These are phyloP conservation scores for Nephrotoma appendiculata DNA, from an alignment of 2,888 invertebrate species.

Conservation along the genomic window DNA sequence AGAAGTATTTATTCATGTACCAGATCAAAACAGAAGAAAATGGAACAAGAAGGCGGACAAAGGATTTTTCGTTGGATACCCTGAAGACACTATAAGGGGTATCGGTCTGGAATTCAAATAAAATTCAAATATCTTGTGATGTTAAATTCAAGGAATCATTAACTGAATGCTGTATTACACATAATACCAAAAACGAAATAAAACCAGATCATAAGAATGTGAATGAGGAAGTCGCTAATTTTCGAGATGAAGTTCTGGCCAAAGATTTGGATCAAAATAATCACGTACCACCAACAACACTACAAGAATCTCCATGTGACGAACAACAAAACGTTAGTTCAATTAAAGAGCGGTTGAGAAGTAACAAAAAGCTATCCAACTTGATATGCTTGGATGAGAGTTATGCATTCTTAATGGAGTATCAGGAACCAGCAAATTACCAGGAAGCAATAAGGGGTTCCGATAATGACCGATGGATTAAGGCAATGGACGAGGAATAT, in stretches of 20 bases:
- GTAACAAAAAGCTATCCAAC: not conserved
- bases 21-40: conserved; percentile 12
- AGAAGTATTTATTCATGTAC: conserved; percentile 13
- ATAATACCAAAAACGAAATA: too few species aligned
- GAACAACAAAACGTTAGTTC: not conserved
- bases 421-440: not conserved
- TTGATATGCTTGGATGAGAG: not conserved
- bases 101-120: not conserved
- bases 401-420: not conserved
- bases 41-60: not conserved
- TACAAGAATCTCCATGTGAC: not conserved
- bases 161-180: too few species aligned
- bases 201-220: not conserved
- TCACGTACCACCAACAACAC: not conserved
- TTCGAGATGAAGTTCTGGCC: not conserved
- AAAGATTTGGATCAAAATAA: not conserved
- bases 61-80: not conserved
- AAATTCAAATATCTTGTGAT: not conserved
- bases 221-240: not conserved
- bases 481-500: not conserved
- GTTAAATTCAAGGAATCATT: not conserved
- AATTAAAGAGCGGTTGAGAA: not conserved
- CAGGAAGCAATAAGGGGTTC: not conserved
- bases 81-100: not conserved
- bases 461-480: not conserved